Percentiles rank a stretch among this genome's conserved stretches.
These are phyloP conservation scores for Pangasius krempfi DNA, from an alignment of 2,797 vertebrate genomes.

Conservation along the genomic window DNA sequence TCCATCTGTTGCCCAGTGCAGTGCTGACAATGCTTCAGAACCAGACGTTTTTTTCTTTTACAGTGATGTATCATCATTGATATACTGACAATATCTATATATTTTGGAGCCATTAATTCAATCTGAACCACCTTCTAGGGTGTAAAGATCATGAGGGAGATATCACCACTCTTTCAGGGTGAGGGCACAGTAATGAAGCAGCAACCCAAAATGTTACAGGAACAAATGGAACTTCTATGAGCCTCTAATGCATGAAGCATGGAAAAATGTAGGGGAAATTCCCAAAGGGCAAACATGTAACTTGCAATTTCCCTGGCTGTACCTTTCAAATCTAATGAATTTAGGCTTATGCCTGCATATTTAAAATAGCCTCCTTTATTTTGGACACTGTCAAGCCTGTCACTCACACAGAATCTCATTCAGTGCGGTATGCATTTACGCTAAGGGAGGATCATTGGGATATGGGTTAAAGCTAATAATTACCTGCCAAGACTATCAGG, in stretches of 20 bases:
- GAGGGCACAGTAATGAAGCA: neutral
- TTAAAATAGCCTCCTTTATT: constrained; percentile 18
- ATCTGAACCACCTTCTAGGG: constrained; percentile 28
- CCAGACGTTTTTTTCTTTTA: neutral
- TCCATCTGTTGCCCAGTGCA: constrained; percentile 18
- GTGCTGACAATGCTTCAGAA: neutral
- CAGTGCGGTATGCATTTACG: constrained; percentile 22
- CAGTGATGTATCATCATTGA: constrained; percentile 4
- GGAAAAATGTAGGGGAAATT: neutral
- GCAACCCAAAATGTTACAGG: neutral
- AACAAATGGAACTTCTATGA: neutral
- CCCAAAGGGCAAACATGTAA: neutral
- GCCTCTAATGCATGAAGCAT: neutral
- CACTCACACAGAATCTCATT: constrained; percentile 24
- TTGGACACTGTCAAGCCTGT: constrained; percentile 18
- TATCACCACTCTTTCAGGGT: neutral
- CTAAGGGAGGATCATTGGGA: neutral
- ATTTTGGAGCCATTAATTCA: constrained; percentile 19
- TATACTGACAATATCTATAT: constrained; percentile 41
- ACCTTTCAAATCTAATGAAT: neutral
- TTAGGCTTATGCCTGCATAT: neutral
- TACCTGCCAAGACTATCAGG: constrained; percentile 14
- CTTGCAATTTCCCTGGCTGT: neutral
- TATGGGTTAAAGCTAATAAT: constrained; percentile 23
- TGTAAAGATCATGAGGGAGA: constrained; percentile 30